These are phyloP conservation scores for Chloebia gouldiae DNA, from an alignment of 2,113 vertebrate genomes.

Conservation along the genomic window DNA sequence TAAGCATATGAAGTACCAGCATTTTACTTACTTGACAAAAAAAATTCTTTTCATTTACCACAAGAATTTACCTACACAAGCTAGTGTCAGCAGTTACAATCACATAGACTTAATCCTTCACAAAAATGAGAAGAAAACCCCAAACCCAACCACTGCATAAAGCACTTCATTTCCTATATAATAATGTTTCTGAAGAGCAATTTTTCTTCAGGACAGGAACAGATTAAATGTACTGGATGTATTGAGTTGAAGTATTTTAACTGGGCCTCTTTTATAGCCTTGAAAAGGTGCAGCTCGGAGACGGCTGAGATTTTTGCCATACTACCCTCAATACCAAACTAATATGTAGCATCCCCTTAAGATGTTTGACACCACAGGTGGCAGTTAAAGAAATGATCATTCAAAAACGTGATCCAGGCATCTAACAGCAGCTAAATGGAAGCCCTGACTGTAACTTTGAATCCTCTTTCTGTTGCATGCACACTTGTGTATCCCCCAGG, in stretches of 20 bases:
- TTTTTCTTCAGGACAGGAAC: not conserved
- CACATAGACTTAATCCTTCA: not conserved
- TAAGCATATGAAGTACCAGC: not conserved
- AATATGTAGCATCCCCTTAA: not conserved
- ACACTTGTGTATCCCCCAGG: not conserved
- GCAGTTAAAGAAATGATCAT: not conserved
- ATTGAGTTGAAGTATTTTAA: not conserved
- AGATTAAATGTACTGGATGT: not conserved
- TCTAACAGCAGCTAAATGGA: not conserved
- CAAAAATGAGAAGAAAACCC: not conserved
- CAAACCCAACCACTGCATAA: not conserved
- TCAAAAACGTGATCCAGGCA: not conserved
- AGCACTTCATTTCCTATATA: not conserved
- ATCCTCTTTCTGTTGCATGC: not conserved
- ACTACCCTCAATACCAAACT: not conserved
- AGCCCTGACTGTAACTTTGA: not conserved
- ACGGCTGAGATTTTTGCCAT: not conserved
- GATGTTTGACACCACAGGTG: not conserved
- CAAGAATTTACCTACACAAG: not conserved
- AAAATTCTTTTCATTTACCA: not conserved
- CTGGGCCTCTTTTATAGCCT: not conserved
- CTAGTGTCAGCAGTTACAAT: not conserved
- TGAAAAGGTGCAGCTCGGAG: not conserved
- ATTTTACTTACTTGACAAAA: not conserved
- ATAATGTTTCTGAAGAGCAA: not conserved